phyloP scores from a whole-genome alignment of 2,113 vertebrate species.

The Chunga burmeisteri region DNA sequence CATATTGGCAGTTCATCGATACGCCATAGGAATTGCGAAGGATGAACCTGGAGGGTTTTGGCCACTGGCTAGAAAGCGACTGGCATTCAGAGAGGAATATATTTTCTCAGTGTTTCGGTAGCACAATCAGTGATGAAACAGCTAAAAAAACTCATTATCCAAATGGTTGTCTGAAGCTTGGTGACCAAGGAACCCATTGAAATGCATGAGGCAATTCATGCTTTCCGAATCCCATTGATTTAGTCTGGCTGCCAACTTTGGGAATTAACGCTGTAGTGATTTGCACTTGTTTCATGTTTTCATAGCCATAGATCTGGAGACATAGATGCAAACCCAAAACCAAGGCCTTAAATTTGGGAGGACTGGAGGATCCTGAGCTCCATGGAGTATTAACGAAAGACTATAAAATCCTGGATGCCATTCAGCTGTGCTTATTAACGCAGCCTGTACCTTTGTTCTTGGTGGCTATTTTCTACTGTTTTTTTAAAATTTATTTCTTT shows the following conservation, averaged over 20 bases:
- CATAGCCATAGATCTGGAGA: not conserved
- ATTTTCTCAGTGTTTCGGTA: not conserved
- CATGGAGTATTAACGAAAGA: not conserved
- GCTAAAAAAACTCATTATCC: not conserved
- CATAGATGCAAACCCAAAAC: not conserved
- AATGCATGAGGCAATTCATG: not conserved
- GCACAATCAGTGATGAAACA: not conserved
- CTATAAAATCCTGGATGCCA: not conserved
- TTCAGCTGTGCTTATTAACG: not conserved
- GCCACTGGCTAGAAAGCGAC: not conserved
- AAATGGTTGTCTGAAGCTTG: not conserved
- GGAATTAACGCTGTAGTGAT: not conserved
- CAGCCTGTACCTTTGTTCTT: not conserved
- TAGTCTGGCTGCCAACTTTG: not conserved
- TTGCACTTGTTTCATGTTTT: constrained; percentile 1
- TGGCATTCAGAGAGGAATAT: not conserved
- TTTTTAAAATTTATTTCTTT: not conserved
- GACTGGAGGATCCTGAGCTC: not conserved
- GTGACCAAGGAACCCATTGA: not conserved
- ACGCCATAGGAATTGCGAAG: not conserved
- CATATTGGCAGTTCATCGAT: fast-evolving
- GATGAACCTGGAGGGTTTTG: not conserved
- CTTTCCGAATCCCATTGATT: not conserved
- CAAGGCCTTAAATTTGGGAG: not conserved
- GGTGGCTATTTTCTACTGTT: not conserved